Conservation (phyloP, 2,113 vertebrate species). For the Pterocles orientalis region DNA sequence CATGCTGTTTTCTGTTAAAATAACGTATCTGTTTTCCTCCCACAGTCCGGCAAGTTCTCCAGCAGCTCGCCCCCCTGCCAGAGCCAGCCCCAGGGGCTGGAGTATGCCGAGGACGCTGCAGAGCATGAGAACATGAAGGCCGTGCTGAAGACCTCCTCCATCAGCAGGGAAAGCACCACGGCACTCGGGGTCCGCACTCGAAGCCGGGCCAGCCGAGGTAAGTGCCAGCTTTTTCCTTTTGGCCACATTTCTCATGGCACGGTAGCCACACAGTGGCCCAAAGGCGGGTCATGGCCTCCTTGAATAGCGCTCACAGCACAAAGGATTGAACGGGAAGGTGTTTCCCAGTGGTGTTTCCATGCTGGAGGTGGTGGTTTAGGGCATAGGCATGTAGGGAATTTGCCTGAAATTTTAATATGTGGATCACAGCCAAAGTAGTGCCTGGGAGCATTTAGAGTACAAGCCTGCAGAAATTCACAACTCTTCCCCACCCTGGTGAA, state of each 20-base stretch:
- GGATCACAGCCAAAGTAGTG: not conserved
- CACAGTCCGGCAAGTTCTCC: constrained; percentile 90
- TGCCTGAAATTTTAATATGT: not conserved
- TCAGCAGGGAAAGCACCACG: constrained; percentile 67
- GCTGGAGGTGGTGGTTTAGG: not conserved
- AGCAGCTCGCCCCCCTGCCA: constrained; percentile 69
- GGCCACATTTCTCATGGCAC: fast-evolving
- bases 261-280: not conserved
- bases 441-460: fast-evolving
- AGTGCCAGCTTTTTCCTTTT: not conserved
- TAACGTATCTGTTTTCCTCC: not conserved
- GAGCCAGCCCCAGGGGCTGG: constrained; percentile 82
- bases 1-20: not conserved
- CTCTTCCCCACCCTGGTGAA: not conserved
- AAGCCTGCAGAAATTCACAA: not conserved
- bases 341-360: not conserved
- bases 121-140: constrained; percentile 98
- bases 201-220: constrained; percentile 84
- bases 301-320: fast-evolving
- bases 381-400: not conserved
- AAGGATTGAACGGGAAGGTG: not conserved
- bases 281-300: fast-evolving
- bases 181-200: constrained; percentile 85
- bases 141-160: constrained; percentile 82
- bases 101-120: constrained; percentile 83